Evolutionary conservation across 2,113 vertebrate genomes (phyloP), one percentile per base, ranked within the genome.

Genomic region (Poeciliopsis occidentalis): DNA sequence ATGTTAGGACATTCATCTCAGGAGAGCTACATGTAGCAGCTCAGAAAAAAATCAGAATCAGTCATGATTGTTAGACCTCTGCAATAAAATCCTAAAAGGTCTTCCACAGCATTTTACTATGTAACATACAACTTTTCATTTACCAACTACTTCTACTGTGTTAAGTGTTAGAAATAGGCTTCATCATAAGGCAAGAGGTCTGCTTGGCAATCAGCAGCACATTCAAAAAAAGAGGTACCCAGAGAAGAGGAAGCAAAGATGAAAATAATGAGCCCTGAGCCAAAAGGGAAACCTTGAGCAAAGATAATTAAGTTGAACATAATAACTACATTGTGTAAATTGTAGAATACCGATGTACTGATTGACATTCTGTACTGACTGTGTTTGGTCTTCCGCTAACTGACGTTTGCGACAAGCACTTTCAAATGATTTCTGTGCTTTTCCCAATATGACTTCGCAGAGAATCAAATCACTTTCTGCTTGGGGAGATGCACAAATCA

Each of bases 141-240:
- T 12, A 13, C 79, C 70, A 79, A 74, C 73, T 68, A 74, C 72
- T 67, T 68, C 67, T 65, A 74, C 29, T 71, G 71, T 60, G 54
- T 70, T 67, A 68, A 60, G 71, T 85, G 84, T 87, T 78, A 84
- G 77, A 85, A 84, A 89, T 81, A 85, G 75, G 78, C 78, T 79
- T 78, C 29, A 4, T 67, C 8, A 34, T 37, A 39, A 72, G 65
- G 60, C 63, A 70, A 66, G 74, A 76, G 69, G 51, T 62, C 67
- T 63, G 26, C 31, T n/a, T 61, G 84, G 76, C 70, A 85, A 86
- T 85, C 77, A 76, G 67, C 66, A 22, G 63, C 75, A 29, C 67
- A 77, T 85, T 77, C 41, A 76, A 72, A 80, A 82, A 90, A 62
- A 62, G 17, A 41, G 34, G n/a, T n/a, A 41, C 12, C 39, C 34